Base-by-base conservation (phyloP, 2,113 vertebrate species). In the Meleagris gallopavo region DNA sequence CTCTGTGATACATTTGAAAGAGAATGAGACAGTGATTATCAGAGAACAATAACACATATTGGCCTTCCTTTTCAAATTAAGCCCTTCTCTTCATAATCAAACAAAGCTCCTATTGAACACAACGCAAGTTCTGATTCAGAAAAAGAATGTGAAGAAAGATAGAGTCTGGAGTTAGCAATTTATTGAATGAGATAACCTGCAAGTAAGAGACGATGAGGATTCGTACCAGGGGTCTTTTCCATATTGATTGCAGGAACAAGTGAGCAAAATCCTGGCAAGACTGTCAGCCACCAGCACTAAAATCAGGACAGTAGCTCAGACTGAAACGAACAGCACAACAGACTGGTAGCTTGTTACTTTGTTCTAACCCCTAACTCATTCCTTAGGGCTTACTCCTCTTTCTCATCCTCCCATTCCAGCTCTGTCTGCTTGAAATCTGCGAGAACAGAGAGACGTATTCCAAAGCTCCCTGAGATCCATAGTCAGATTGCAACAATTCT, bases 311-410 rank as follows among this genome's bases (percentile, higher is more conserved):
- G 25, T 6, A 78, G 2, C 15, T 64, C 34, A 9, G 12, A 14
- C 36, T 41, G 29, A 71, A 71, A 58, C 19, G 9, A 45, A 41
- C 3, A 48, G 3, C 5, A 24, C 0, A 2, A 45, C 7, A 70
- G 11, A 32, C 20, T n/a, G 25, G 60, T 36, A 82, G 12, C 10
- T 38, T 1, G 1, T 46, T 18, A 9, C 7, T 75, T 61, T 1
- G 6, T 69, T 29, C 9, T 55, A 16, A 64, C 83, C 8, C 17
- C 11, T 1, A 45, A 8, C 25, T 32, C 1, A 1, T 65, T 82
- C 11, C 11, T 55, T 11, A 1, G 0, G 14, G 21, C 14, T 11
- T 24, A 60, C 24, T 54, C 1, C 0, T 8, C 6, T 6, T 73
- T 34, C 20, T 60, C 1, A 0, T 78, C 13, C 4, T 65, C 6